phyloP scores from a whole-genome alignment of 2,797 vertebrate genomes.

The Avahi laniger region DNA sequence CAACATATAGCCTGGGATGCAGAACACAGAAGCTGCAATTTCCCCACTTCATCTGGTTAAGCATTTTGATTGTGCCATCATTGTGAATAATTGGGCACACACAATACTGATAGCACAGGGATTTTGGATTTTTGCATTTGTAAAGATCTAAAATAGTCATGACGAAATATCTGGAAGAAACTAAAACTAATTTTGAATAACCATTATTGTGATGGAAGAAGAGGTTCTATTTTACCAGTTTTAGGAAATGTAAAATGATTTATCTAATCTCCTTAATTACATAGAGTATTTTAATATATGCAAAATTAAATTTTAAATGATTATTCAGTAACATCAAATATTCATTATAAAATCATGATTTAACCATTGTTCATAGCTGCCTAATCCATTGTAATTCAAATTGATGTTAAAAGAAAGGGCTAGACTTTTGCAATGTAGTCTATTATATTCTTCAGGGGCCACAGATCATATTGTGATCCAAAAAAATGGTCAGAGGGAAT shows the following conservation, averaged over 20 bases:
- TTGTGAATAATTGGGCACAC: not conserved
- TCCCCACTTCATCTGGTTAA: not conserved
- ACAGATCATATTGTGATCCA: not conserved
- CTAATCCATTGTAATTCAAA: conserved; percentile 59
- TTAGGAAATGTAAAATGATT: conserved; percentile 48
- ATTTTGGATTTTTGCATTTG: conserved; percentile 11
- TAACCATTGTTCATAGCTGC: conserved; percentile 60
- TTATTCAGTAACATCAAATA: conserved; percentile 62
- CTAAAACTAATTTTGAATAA: conserved; percentile 54
- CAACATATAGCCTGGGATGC: not conserved
- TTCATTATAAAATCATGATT: conserved; percentile 51
- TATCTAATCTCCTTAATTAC: conserved; percentile 47
- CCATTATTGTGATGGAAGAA: not conserved
- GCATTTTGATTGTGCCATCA: not conserved
- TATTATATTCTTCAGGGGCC: not conserved
- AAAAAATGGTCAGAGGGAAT: not conserved
- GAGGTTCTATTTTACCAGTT: not conserved
- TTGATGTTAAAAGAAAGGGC: conserved; percentile 14
- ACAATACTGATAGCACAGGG: not conserved
- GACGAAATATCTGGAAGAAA: conserved; percentile 49
- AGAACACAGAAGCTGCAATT: not conserved
- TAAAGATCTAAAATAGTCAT: conserved; percentile 29
- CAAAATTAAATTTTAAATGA: conserved; percentile 64
- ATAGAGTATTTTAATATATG: conserved; percentile 57
- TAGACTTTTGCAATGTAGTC: not conserved